Conservation (phyloP, 2,113 vertebrate genomes). For the Euleptes europaea region DNA sequence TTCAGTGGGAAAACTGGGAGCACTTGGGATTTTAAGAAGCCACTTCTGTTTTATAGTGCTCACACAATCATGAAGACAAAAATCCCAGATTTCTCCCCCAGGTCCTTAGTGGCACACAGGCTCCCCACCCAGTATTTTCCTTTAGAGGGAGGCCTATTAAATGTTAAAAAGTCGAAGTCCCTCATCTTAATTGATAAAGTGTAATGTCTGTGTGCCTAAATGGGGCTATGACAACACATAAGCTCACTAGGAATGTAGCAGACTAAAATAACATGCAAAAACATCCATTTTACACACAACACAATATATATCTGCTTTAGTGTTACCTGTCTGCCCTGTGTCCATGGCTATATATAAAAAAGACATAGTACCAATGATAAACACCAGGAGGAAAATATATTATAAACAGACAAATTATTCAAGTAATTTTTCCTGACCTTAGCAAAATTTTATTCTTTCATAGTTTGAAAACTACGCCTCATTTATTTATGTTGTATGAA, state of each 20-base stretch:
- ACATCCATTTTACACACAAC: conserved; percentile 41
- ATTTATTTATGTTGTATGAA: not conserved
- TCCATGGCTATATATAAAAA: conserved; percentile 90
- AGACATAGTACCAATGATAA: conserved; percentile 77
- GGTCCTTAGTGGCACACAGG: too few species aligned
- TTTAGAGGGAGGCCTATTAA: not conserved
- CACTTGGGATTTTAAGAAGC: too few species aligned
- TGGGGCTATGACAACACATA: conserved; percentile 48
- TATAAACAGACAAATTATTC: not conserved
- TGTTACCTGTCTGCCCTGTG: conserved; percentile 98
- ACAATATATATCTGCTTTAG: conserved; percentile 13
- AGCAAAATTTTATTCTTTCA: not conserved
- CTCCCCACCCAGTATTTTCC: not conserved
- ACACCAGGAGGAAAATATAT: conserved; percentile 17
- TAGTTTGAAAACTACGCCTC: not conserved
- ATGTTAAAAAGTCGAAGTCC: not conserved
- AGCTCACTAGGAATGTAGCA: conserved; percentile 33
- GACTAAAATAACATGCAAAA: conserved; percentile 38
- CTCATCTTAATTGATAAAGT: conserved; percentile 7
- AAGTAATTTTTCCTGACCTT: not conserved
- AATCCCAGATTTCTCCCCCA: too few species aligned
- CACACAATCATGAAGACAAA: too few species aligned
- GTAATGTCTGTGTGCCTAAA: conserved; percentile 51
- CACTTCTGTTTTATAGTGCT: too few species aligned
- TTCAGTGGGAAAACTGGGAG: too few species aligned